Percentiles rank a stretch among this genome's conserved stretches.
phyloP scores from a whole-genome alignment of 2,888 invertebrate species.

The Nasonovia ribisnigri region DNA sequence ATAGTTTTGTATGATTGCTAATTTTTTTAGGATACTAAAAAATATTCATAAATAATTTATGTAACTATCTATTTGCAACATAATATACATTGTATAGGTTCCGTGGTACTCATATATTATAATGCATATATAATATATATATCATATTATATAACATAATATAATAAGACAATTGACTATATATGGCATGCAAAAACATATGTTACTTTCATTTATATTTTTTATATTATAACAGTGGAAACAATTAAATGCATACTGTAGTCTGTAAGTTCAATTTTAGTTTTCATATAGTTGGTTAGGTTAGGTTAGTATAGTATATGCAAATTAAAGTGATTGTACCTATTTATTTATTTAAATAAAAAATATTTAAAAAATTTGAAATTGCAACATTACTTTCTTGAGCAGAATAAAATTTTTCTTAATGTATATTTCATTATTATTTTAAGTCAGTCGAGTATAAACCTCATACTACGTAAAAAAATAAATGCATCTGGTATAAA shows the following conservation, averaged over 20 bases:
- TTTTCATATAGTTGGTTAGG: neutral
- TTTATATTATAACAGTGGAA: neutral
- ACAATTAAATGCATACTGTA: neutral
- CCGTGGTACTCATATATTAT: neutral
- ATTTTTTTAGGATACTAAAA: neutral
- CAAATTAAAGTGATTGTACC: neutral
- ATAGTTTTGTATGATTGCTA: neutral
- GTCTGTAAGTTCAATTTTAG: neutral
- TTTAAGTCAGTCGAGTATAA: neutral
- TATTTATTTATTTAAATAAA: neutral
- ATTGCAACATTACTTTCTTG: neutral
- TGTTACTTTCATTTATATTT: constrained; percentile 48
- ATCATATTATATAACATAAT: no score
- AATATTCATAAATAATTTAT: neutral
- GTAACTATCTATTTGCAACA: neutral
- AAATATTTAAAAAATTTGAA: neutral
- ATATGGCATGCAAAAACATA: constrained; percentile 36
- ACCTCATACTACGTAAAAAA: neutral
- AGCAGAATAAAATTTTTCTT: neutral
- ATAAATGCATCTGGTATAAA: neutral
- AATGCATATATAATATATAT: neutral
- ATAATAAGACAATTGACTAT: constrained; percentile 24
- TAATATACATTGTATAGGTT: neutral
- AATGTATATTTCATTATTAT: neutral
- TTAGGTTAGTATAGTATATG: no score